These are phyloP conservation scores for Platycheirus albimanus DNA, from an alignment of 2,888 invertebrate species.

Conservation along the genomic window DNA sequence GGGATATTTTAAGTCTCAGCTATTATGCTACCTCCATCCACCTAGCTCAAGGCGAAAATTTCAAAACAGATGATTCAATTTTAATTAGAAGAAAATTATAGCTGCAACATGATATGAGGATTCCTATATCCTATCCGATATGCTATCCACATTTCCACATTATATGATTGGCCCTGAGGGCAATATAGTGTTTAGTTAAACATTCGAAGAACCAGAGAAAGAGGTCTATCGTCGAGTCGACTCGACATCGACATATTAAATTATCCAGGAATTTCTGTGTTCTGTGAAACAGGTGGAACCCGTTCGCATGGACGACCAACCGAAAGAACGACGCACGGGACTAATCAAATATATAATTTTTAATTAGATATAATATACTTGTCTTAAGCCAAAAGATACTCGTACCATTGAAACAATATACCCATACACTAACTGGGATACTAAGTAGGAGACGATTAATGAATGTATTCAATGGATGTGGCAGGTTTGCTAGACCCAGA, in stretches of 20 bases:
- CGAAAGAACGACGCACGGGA: too few species aligned
- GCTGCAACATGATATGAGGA: constrained; percentile 21
- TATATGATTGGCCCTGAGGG: constrained; percentile 31
- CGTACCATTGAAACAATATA: not conserved
- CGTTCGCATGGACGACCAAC: too few species aligned
- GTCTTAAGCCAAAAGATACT: not conserved
- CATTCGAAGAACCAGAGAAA: constrained; percentile 5
- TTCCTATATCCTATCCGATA: not conserved
- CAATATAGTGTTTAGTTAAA: constrained; percentile 33
- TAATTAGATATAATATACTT: constrained; percentile 60
- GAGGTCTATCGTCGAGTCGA: constrained; percentile 9
- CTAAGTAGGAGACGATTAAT: constrained; percentile 64
- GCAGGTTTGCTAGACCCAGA: constrained; percentile 47
- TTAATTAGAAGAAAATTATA: constrained; percentile 67
- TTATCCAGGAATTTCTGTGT: constrained; percentile 22
- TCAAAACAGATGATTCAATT: constrained; percentile 62
- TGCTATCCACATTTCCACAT: constrained; percentile 14
- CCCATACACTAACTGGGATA: too few species aligned
- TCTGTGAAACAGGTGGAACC: constrained; percentile 48
- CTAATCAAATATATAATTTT: constrained; percentile 67
- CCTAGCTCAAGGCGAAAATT: constrained; percentile 29
- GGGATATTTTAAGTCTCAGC: too few species aligned
- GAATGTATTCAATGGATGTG: constrained; percentile 45
- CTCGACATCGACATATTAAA: constrained; percentile 13
- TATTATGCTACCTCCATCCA: constrained; percentile 18